A percentile compares a stretch with the other conserved stretches of the same genome.
These are phyloP conservation scores for Benitochromis conjunctus DNA, from an alignment of 2,113 vertebrate species.

Conservation along the genomic window DNA sequence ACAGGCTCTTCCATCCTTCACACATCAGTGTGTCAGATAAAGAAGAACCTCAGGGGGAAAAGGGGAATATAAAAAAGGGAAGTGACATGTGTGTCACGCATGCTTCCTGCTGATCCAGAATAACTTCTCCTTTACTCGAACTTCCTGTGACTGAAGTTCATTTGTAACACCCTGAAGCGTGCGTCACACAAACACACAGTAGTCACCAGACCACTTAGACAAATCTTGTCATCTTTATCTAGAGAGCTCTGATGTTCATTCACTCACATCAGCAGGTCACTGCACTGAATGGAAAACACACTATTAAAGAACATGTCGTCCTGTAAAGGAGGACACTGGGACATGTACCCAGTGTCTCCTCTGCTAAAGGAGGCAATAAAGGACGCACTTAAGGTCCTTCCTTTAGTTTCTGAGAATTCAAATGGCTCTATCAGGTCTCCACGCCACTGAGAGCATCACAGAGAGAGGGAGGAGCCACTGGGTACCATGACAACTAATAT, in stretches of 20 bases:
- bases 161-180: background rate
- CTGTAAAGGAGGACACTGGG: background rate
- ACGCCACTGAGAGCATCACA: too few species aligned
- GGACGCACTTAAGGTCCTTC: background rate
- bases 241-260: background rate
- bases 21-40: background rate
- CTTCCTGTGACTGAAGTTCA: background rate
- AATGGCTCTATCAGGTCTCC: background rate
- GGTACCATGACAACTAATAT: too few species aligned
- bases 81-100: background rate
- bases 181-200: background rate
- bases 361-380: background rate
- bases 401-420: background rate
- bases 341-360: background rate
- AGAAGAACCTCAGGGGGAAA: background rate
- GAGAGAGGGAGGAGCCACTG: too few species aligned
- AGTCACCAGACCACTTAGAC: background rate
- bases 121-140: background rate
- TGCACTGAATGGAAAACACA: background rate
- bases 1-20: fast-evolving
- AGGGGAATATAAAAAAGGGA: too few species aligned
- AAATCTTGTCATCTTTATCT: background rate
- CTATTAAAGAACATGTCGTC: background rate
- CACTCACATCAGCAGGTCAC: background rate
- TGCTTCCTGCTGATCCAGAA: background rate